Evolutionary conservation across 2,888 invertebrate species (phyloP).

Genomic region (Lamproptera curius): DNA sequence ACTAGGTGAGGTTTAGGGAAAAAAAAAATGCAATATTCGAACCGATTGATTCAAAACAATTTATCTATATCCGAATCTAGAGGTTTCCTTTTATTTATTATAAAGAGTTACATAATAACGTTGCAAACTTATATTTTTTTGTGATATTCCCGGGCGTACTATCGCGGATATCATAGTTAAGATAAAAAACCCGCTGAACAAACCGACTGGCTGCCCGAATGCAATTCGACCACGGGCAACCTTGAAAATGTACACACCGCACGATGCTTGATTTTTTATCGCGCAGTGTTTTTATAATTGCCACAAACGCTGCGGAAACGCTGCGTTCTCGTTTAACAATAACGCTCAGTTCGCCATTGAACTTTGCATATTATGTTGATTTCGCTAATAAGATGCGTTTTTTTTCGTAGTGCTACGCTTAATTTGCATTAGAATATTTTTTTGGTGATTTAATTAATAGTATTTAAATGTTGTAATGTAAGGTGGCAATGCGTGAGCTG

Average conservation of each 20-base stretch:
- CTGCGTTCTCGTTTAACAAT: conserved; percentile 2
- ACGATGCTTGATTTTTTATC: conserved; percentile 11
- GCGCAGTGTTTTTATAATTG: conserved; percentile 13
- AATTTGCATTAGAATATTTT: background rate
- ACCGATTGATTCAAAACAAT: too few relatives aligned
- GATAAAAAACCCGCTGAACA: conserved; percentile 12
- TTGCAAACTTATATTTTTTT: too few relatives aligned
- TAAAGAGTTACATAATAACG: too few relatives aligned
- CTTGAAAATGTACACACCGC: conserved; percentile 16
- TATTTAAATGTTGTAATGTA: too few relatives aligned
- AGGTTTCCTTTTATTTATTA: too few relatives aligned
- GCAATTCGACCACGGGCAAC: conserved; percentile 16
- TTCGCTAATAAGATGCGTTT: too few relatives aligned
- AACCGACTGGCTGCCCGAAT: conserved; percentile 13
- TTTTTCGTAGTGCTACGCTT: background rate
- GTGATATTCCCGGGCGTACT: too few relatives aligned
- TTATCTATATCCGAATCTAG: too few relatives aligned
- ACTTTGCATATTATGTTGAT: background rate
- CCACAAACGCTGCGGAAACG: conserved; percentile 6
- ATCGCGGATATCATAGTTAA: conserved; percentile 2
- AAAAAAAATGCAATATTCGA: too few relatives aligned
- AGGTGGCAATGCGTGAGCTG: too few relatives aligned
- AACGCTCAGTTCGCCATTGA: background rate
- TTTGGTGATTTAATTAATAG: too few relatives aligned
- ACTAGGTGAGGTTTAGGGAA: too few relatives aligned